Percentiles rank a stretch among this genome's conserved stretches.
These are phyloP conservation scores for Agrotis exclamationis DNA, from an alignment of 2,888 invertebrate genomes.

Conservation along the genomic window DNA sequence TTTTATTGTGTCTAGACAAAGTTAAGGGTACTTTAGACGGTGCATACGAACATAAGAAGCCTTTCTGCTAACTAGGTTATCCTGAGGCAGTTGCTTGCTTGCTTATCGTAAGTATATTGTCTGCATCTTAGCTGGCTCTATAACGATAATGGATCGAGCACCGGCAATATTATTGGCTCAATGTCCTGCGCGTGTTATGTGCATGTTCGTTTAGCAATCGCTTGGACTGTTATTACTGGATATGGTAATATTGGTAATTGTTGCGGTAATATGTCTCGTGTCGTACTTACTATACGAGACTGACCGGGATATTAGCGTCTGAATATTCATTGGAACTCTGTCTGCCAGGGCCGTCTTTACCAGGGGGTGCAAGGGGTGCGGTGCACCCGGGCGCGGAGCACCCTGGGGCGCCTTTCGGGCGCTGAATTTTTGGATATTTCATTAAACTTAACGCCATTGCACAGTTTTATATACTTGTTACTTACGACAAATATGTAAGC, in stretches of 20 bases:
- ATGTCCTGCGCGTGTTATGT: conserved; percentile 26
- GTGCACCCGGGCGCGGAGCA: too few relatives aligned
- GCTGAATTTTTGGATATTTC: too few relatives aligned
- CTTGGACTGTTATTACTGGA: conserved; percentile 43
- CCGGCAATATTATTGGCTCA: conserved; percentile 35
- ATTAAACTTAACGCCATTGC: too few relatives aligned
- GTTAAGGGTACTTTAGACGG: conserved; percentile 33
- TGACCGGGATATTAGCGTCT: conserved; percentile 25
- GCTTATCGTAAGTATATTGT: conserved; percentile 80
- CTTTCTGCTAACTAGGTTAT: conserved; percentile 73
- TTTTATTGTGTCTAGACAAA: conserved; percentile 60
- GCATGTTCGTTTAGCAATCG: conserved; percentile 50
- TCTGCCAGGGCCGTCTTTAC: too few relatives aligned
- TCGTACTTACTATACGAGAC: conserved; percentile 19
- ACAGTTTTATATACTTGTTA: too few relatives aligned
- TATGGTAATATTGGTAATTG: conserved; percentile 62
- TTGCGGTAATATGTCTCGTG: conserved; percentile 50
- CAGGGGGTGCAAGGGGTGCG: too few relatives aligned
- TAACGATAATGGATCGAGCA: conserved; percentile 74
- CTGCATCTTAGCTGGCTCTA: conserved; percentile 79
- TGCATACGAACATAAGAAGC: conserved; percentile 64
- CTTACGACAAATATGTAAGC: too few relatives aligned
- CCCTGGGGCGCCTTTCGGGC: too few relatives aligned
- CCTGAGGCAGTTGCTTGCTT: conserved; percentile 71
- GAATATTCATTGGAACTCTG: conserved; percentile 41